Percentiles rank a stretch among this genome's conserved stretches.
Conservation (phyloP, 2,113 vertebrate genomes). For the Plestiodon gilberti region DNA sequence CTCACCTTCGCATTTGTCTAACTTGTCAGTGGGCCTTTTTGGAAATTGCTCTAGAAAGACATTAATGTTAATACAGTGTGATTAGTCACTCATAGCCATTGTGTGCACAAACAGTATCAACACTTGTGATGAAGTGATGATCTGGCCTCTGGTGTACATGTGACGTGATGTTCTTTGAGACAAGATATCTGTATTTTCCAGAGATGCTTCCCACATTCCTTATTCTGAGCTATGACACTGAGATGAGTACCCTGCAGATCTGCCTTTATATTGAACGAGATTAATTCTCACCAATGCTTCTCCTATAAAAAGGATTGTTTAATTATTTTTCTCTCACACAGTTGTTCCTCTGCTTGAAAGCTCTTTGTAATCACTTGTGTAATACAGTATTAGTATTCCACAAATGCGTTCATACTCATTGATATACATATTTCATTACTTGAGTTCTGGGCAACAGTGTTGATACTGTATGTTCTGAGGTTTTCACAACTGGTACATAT, state of each 20-base stretch:
- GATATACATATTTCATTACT: background rate
- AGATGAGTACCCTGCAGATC: too few relatives aligned
- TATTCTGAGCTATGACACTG: background rate
- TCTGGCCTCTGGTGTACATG: background rate
- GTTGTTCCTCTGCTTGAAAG: background rate
- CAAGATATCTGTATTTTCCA: background rate
- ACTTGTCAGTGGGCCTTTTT: constrained; percentile 11
- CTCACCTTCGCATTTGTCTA: constrained; percentile 28
- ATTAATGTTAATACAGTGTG: background rate
- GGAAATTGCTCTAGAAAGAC: constrained; percentile 33
- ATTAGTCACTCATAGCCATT: background rate
- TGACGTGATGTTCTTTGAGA: background rate
- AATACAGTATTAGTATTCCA: background rate
- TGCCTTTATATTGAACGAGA: background rate
- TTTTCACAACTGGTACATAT: too few relatives aligned
- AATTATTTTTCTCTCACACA: background rate
- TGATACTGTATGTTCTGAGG: too few relatives aligned
- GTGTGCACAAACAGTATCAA: accelerated
- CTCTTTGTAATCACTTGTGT: background rate
- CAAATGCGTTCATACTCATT: background rate
- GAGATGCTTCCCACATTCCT: background rate
- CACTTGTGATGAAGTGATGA: too few relatives aligned
- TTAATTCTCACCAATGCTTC: background rate
- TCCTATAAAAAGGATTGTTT: background rate
- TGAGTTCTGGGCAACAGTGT: background rate